Conservation (phyloP, 2,113 vertebrate species). For the Argyrosomus japonicus region DNA sequence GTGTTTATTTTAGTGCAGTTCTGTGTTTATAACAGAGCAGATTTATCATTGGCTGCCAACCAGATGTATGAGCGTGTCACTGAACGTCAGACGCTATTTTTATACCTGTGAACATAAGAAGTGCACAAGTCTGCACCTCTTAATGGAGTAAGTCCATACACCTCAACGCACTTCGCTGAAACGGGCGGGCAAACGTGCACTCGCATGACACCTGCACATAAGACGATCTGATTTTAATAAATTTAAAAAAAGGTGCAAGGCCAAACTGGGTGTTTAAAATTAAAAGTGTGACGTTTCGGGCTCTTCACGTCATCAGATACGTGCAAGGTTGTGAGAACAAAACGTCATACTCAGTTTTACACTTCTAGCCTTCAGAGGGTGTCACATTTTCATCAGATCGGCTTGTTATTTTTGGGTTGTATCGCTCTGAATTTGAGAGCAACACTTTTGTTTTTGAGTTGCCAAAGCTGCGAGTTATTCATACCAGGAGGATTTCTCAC, state of each 20-base stretch:
- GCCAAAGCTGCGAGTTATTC: conserved; percentile 24
- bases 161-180: conserved; percentile 3
- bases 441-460: neutral
- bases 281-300: conserved; percentile 4
- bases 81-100: conserved; percentile 74
- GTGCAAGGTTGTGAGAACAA: neutral
- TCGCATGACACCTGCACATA: conserved; percentile 12
- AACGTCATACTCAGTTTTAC: neutral
- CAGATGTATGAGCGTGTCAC: conserved; percentile 12
- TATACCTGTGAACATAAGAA: conserved; percentile 68
- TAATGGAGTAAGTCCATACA: conserved; percentile 21
- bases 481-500: neutral
- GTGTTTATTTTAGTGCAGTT: conserved; percentile 22
- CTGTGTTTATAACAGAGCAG: neutral
- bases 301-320: neutral
- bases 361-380: neutral
- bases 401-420: neutral
- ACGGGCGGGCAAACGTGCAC: neutral
- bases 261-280: neutral
- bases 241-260: conserved; percentile 14
- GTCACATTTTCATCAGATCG: neutral
- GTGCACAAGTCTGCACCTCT: conserved; percentile 41
- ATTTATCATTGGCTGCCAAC: conserved; percentile 34
- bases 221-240: neutral
- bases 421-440: neutral